phyloP scores from a whole-genome alignment of 2,797 vertebrate species.

The Gallinago stenura region DNA sequence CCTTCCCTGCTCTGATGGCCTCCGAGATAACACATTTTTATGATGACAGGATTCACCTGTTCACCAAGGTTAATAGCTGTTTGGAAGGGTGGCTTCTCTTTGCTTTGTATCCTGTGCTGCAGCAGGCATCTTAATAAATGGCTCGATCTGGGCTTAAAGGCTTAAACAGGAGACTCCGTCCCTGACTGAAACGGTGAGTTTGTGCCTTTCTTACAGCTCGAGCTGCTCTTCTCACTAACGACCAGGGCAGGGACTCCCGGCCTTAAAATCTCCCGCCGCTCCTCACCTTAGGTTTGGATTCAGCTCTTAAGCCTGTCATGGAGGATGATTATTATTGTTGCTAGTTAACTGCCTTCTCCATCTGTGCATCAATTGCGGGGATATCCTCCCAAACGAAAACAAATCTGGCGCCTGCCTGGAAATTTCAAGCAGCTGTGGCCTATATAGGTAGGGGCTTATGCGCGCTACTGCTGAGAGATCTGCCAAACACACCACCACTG shows the following conservation, averaged over 20 bases:
- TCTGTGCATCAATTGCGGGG: conserved; percentile 22
- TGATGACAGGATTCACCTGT: background rate
- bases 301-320: background rate
- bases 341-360: conserved; percentile 41
- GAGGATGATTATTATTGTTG: background rate
- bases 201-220: rapidly evolving
- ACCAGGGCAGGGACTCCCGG: background rate
- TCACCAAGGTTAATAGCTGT: background rate
- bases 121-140: background rate
- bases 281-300: background rate
- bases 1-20: background rate
- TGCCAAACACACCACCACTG: background rate
- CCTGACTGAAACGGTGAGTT: background rate
- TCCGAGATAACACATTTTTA: background rate
- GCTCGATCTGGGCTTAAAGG: background rate
- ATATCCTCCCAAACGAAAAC: background rate
- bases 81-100: background rate
- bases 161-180: background rate
- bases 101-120: background rate
- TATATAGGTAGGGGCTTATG: background rate
- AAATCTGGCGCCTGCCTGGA: background rate
- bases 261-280: background rate
- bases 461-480: background rate
- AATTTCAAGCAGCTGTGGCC: conserved; percentile 42
- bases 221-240: background rate